These are phyloP conservation scores for Bubo scandiacus DNA, from an alignment of 2,113 vertebrate species.

Conservation along the genomic window DNA sequence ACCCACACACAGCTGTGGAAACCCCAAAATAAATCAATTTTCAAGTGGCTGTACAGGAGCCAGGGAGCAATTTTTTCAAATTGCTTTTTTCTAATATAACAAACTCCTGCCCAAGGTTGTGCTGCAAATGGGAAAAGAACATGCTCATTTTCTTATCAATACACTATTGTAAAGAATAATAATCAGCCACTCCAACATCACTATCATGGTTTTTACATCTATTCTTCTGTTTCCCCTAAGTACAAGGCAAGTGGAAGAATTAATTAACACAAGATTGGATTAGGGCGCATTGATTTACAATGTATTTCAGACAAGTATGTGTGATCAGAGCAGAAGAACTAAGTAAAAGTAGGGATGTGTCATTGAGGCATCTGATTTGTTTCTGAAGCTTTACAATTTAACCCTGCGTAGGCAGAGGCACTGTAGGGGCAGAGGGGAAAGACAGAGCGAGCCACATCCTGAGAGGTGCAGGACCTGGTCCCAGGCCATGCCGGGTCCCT, in stretches of 20 bases:
- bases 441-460: background rate
- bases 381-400: background rate
- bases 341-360: slow-evolving; percentile 17
- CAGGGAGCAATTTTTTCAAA: background rate
- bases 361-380: background rate
- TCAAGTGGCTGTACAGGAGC: background rate
- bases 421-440: background rate
- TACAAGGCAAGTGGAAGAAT: slow-evolving; percentile 26
- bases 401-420: background rate
- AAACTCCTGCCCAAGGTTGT: slow-evolving; percentile 15
- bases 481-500: background rate
- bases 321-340: slow-evolving; percentile 11
- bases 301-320: background rate
- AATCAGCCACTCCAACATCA: background rate
- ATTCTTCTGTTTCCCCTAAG: slow-evolving; percentile 2
- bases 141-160: slow-evolving; percentile 1
- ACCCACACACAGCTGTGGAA: slow-evolving; percentile 4
- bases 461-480: background rate
- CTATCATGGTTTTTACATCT: background rate
- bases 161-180: background rate
- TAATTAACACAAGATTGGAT: slow-evolving; percentile 35
- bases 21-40: slow-evolving; percentile 29
- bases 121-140: background rate
- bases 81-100: background rate
- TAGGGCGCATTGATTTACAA: slow-evolving; percentile 1